These are phyloP conservation scores for Trachurus trachurus DNA, from an alignment of 2,797 vertebrate genomes.

Conservation along the genomic window DNA sequence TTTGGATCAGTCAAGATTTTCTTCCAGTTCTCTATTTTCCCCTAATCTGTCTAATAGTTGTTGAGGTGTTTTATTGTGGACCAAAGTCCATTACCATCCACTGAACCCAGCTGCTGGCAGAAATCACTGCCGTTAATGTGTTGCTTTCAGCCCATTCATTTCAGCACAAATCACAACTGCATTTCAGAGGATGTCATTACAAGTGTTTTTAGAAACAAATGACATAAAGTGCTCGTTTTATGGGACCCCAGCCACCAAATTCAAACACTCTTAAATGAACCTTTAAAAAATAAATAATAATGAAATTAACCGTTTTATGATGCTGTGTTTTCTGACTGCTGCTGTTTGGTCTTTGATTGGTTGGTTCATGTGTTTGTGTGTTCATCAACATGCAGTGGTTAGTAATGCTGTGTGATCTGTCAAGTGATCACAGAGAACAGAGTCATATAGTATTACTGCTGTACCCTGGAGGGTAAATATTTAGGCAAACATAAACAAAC, in stretches of 20 bases:
- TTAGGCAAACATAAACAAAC: background rate
- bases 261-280: background rate
- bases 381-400: slow-evolving; percentile 13
- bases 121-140: background rate
- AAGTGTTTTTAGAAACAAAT: background rate
- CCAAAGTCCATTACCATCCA: no score
- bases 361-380: background rate
- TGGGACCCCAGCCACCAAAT: background rate
- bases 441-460: slow-evolving; percentile 26
- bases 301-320: background rate
- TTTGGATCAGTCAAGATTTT: no score
- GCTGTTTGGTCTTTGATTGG: background rate
- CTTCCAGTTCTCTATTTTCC: no score
- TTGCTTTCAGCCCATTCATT: background rate
- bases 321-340: background rate
- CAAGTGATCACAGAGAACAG: slow-evolving; percentile 25
- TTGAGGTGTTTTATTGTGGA: no score
- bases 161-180: background rate
- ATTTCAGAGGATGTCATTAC: background rate
- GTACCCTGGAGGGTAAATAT: slow-evolving; percentile 15
- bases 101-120: background rate
- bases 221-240: background rate
- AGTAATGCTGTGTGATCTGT: slow-evolving; percentile 34
- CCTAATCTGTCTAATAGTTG: no score
- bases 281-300: no score